phyloP scores from a whole-genome alignment of 2,797 vertebrate genomes.

The Petrocephalus schoutedeni region DNA sequence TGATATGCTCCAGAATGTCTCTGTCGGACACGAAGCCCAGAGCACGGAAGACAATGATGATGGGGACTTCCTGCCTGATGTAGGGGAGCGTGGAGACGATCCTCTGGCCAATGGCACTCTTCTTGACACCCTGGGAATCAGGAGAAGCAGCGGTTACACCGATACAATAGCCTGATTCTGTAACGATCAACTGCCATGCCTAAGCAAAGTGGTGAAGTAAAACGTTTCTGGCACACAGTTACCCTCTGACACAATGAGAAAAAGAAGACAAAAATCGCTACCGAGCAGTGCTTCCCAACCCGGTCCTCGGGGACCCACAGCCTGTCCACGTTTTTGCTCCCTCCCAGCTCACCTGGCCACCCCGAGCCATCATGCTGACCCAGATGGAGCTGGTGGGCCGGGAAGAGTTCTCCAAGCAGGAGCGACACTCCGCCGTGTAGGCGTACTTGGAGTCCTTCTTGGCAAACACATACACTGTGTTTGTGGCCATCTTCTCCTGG shows the following conservation, averaged over 20 bases:
- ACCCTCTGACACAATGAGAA: not conserved
- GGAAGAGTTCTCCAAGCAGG: conserved; percentile 94
- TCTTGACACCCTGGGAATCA: conserved; percentile 81
- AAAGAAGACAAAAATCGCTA: not conserved
- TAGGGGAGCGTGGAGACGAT: conserved; percentile 88
- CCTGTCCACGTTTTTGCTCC: not conserved
- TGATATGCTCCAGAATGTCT: conserved; percentile 97
- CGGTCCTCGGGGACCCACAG: not conserved
- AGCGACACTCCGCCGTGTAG: conserved; percentile 92
- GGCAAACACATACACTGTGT: conserved; percentile 96
- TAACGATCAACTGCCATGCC: not conserved
- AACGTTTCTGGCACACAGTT: not conserved
- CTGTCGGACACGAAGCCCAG: conserved; percentile 93
- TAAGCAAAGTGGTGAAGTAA: not conserved
- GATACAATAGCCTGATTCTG: not conserved
- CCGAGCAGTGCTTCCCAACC: not conserved
- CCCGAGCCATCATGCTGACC: conserved; percentile 99
- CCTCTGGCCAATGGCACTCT: conserved; percentile 94
- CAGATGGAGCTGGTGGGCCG: conserved; percentile 97
- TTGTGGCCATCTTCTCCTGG: conserved; percentile 99
- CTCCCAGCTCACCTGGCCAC: conserved; percentile 77
- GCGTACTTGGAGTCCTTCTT: conserved; percentile 99
- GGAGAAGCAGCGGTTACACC: not conserved
- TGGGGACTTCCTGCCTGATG: conserved; percentile 96
- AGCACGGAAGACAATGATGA: conserved; percentile 95